Conservation (phyloP, 2,113 vertebrate genomes). For the Heloderma charlesbogerti region DNA sequence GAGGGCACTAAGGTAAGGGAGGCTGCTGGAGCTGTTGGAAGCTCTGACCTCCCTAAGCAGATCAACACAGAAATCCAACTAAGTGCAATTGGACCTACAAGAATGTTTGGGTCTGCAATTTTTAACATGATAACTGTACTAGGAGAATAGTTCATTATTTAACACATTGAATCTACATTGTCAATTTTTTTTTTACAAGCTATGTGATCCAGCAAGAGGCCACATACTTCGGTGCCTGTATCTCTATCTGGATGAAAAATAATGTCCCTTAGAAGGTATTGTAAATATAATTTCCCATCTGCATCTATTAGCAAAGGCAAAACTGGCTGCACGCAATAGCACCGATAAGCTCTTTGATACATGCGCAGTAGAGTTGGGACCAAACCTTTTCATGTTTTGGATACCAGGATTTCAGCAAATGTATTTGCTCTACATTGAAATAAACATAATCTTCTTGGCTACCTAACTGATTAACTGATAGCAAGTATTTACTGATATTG, state of each 20-base stretch:
- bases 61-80: not conserved
- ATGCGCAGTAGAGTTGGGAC: not conserved
- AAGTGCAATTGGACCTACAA: not conserved
- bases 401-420: not conserved
- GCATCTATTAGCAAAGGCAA: not conserved
- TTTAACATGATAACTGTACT: not conserved
- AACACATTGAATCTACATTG: not conserved
- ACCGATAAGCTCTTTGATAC: not conserved
- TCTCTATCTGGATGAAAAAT: not conserved
- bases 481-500: too few species aligned
- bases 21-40: too few species aligned
- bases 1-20: too few species aligned
- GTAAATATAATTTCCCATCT: not conserved
- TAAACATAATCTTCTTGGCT: not conserved
- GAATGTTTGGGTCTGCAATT: not conserved
- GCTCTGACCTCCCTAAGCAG: not conserved
- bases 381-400: not conserved
- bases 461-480: too few species aligned
- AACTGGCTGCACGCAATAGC: not conserved
- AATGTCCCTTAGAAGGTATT: not conserved
- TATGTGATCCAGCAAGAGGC: not conserved
- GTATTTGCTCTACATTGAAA: not conserved
- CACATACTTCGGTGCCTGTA: not conserved
- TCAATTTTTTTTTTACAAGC: not conserved
- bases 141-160: not conserved